Percentiles rank a stretch among this genome's conserved stretches.
phyloP scores from a whole-genome alignment of 1,140 invertebrate genomes.

The Drosophila sucinea region DNA sequence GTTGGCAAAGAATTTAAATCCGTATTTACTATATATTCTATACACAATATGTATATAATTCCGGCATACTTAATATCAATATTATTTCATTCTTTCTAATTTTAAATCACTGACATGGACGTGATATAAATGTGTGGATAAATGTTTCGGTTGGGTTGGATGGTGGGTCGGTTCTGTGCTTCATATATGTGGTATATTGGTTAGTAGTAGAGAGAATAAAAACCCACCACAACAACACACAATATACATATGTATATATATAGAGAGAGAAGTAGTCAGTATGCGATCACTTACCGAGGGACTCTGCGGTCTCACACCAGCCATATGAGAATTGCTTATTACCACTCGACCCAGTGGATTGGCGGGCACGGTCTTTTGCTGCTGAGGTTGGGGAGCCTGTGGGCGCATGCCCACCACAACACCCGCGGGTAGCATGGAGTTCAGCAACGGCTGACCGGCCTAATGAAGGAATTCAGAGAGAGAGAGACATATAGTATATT shows the following conservation, averaged over 20 bases:
- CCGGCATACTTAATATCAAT: slow-evolving; percentile 3
- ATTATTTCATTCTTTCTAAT: not conserved
- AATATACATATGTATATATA: not conserved
- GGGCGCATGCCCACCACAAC: slow-evolving; percentile 93
- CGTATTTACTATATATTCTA: no score
- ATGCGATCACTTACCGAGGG: slow-evolving; percentile 87
- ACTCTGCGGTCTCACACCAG: slow-evolving; percentile 90
- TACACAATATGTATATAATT: no score
- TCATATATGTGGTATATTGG: slow-evolving; percentile 39
- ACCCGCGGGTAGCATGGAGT: slow-evolving; percentile 88
- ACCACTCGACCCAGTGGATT: slow-evolving; percentile 89
- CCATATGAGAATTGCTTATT: slow-evolving; percentile 90
- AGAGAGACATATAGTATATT: no score
- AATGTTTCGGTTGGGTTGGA: not conserved
- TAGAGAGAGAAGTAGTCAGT: not conserved
- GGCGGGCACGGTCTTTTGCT: slow-evolving; percentile 89
- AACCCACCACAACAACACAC: slow-evolving; percentile 63
- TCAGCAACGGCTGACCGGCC: slow-evolving; percentile 75
- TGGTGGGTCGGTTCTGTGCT: slow-evolving; percentile 18
- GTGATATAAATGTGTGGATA: slow-evolving; percentile 26
- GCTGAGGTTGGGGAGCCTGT: slow-evolving; percentile 85
- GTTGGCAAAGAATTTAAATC: no score
- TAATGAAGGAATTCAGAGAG: slow-evolving; percentile 35
- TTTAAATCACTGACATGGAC: slow-evolving; percentile 4
- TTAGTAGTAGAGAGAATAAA: slow-evolving; percentile 66